These are phyloP conservation scores for Leucophenga maculata DNA, from an alignment of 2,888 invertebrate species.

Conservation along the genomic window DNA sequence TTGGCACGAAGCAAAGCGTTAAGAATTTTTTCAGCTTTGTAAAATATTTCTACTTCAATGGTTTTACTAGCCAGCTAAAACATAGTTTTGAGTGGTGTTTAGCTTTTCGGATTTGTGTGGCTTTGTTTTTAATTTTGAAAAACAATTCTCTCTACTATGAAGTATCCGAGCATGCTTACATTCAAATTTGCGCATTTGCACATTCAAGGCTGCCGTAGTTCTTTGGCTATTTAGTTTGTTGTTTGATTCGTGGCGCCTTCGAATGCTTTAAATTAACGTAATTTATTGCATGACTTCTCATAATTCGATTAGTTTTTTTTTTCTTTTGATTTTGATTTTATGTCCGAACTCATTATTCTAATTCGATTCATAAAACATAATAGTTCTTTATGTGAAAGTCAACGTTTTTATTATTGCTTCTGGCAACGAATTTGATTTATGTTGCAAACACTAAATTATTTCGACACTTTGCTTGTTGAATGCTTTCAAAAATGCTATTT, in stretches of 20 bases:
- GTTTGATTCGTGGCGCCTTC: conserved; percentile 18
- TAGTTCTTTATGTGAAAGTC: conserved; percentile 5
- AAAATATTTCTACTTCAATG: conserved; percentile 16
- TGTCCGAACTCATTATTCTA: conserved; percentile 16
- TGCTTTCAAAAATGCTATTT: neutral
- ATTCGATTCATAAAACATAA: neutral
- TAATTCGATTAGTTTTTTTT: conserved; percentile 16
- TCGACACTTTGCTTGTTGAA: neutral
- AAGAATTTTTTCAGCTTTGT: conserved; percentile 14
- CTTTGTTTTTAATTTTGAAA: too few relatives aligned
- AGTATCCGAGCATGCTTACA: neutral
- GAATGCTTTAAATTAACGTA: conserved; percentile 16
- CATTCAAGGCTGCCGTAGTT: conserved; percentile 15
- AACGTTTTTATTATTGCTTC: neutral
- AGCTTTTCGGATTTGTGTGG: too few relatives aligned
- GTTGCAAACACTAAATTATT: conserved; percentile 4
- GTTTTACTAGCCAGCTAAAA: neutral
- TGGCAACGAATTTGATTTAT: conserved; percentile 3
- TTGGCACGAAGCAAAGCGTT: conserved; percentile 32
- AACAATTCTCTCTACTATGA: too few relatives aligned
- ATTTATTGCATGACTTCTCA: conserved; percentile 30
- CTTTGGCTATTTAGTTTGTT: neutral
- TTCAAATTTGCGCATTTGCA: conserved; percentile 21
- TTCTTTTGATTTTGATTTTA: neutral
- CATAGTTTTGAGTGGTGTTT: too few relatives aligned